Evolutionary conservation across 1,140 invertebrate genomes (phyloP).

Genomic region (Cotesia typhae): DNA sequence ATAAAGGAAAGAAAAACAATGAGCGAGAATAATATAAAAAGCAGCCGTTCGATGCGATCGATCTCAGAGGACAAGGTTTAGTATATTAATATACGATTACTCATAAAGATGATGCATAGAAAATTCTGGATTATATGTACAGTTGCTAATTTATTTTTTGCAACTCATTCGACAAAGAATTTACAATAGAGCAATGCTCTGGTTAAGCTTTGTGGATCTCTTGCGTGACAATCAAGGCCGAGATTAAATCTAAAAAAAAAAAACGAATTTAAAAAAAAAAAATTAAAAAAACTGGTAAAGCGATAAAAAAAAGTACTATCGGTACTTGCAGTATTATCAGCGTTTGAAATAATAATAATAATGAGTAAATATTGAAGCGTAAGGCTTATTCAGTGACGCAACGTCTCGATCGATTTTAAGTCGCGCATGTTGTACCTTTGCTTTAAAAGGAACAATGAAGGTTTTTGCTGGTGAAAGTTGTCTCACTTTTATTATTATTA

Average conservation of each 20-base stretch:
- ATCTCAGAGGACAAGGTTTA: constrained; percentile 6
- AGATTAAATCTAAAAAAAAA: background rate
- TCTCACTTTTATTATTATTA: background rate
- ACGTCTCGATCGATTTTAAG: constrained; percentile 9
- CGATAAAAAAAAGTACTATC: background rate
- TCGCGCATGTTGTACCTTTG: constrained; percentile 9
- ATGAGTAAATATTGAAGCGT: background rate
- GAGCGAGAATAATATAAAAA: background rate
- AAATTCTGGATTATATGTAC: background rate
- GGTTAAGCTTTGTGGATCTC: background rate
- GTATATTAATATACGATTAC: background rate
- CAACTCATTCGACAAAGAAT: background rate
- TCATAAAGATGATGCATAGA: constrained; percentile 4
- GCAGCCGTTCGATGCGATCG: background rate
- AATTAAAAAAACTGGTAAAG: background rate
- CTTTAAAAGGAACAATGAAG: constrained; percentile 21
- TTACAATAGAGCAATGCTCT: background rate
- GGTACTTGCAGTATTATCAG: background rate
- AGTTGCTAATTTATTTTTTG: background rate
- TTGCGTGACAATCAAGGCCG: constrained; percentile 21
- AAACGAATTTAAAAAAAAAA: background rate
- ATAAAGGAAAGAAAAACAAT: background rate
- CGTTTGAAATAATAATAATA: background rate
- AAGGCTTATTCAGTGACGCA: constrained; percentile 6
- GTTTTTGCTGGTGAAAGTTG: constrained; percentile 2